phyloP scores from a whole-genome alignment of 2,797 vertebrate genomes.

The Rhadinocentrus ornatus region DNA sequence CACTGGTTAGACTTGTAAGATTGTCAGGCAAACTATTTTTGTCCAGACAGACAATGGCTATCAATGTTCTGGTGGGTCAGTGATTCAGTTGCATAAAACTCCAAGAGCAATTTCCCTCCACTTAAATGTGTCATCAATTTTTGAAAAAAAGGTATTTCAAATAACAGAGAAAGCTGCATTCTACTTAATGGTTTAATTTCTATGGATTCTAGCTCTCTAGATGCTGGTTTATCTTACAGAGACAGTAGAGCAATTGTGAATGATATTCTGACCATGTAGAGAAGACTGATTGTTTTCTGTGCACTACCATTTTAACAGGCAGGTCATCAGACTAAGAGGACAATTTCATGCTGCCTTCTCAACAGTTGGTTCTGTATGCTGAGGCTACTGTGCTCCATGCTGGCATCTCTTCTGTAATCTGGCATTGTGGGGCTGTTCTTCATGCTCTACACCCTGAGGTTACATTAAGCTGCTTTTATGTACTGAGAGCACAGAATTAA shows the following conservation, averaged over 20 bases:
- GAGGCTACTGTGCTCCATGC: constrained; percentile 19
- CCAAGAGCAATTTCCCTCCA: background rate
- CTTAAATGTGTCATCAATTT: background rate
- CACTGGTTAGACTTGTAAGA: background rate
- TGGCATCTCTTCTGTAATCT: constrained; percentile 53
- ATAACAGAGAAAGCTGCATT: background rate
- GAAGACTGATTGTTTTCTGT: background rate
- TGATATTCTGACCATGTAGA: background rate
- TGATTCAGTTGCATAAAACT: background rate
- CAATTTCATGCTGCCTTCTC: background rate
- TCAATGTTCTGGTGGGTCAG: background rate
- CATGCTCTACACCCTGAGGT: constrained; percentile 64
- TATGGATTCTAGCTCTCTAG: background rate
- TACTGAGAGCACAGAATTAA: constrained; percentile 46
- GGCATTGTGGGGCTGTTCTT: constrained; percentile 36
- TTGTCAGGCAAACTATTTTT: too few species aligned
- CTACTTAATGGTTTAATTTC: background rate
- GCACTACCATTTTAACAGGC: constrained; percentile 9
- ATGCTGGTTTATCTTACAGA: background rate
- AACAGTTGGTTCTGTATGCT: constrained; percentile 12
- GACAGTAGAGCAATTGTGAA: background rate
- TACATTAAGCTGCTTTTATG: constrained; percentile 75
- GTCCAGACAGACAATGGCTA: too few species aligned
- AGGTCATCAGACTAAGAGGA: constrained; percentile 5
- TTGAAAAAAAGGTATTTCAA: background rate